Percentiles rank a stretch among this genome's conserved stretches.
Evolutionary conservation across 2,797 vertebrate genomes (phyloP).

Genomic region (Sebastes nivosus): DNA sequence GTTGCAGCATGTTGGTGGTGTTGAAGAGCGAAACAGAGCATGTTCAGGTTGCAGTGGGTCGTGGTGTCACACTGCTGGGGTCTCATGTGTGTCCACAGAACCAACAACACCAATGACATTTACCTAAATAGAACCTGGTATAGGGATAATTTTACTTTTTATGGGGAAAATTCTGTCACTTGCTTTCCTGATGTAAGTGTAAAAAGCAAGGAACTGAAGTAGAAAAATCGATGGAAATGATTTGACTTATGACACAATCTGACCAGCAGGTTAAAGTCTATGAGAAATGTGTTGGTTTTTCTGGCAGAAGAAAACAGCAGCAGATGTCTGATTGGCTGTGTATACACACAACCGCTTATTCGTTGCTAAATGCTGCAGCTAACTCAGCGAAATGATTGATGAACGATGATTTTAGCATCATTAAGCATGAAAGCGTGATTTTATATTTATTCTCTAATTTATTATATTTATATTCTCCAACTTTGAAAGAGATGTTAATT

Average conservation of each 20-base stretch:
- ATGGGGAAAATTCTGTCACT: neutral
- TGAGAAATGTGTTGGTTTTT: accelerated
- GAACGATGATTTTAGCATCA: no score
- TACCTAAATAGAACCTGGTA: neutral
- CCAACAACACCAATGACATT: neutral
- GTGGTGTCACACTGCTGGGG: neutral
- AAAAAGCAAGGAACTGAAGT: neutral
- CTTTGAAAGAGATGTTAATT: neutral
- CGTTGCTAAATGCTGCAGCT: no score
- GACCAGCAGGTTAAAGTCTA: neutral
- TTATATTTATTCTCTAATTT: neutral
- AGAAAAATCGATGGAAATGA: neutral
- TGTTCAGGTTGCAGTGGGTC: conserved; percentile 1
- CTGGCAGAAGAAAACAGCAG: no score
- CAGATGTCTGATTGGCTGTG: no score
- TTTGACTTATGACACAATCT: neutral
- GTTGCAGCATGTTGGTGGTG: conserved; percentile 29
- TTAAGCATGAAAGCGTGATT: no score
- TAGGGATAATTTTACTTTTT: neutral
- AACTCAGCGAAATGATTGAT: no score
- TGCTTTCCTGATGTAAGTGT: neutral
- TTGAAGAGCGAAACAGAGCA: conserved; percentile 19
- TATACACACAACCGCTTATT: no score
- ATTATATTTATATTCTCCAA: neutral
- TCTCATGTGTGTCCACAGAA: neutral